These are phyloP conservation scores for Dermochelys coriacea DNA, from an alignment of 2,797 vertebrate genomes.

Conservation along the genomic window DNA sequence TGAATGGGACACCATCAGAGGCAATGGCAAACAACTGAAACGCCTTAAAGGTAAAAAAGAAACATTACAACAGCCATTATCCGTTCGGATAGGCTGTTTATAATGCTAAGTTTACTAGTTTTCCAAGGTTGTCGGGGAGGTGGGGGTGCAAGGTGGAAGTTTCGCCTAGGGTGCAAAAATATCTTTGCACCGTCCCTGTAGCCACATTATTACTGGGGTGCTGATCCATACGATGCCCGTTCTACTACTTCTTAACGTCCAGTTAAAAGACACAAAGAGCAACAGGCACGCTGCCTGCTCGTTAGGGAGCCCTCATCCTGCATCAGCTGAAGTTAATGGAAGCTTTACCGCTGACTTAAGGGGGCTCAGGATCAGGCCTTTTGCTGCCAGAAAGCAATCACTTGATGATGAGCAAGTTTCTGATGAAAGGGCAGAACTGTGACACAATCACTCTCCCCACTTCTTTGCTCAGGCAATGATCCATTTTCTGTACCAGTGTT, in stretches of 20 bases:
- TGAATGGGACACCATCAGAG: too few species aligned
- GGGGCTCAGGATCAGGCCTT: neutral
- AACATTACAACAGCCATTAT: too few species aligned
- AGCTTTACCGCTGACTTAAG: neutral
- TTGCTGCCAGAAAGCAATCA: neutral
- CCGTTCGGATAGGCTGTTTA: too few species aligned
- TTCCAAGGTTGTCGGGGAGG: too few species aligned
- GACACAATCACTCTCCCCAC: too few species aligned
- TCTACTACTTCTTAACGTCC: neutral
- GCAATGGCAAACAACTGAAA: too few species aligned
- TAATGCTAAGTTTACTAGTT: too few species aligned
- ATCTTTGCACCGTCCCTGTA: neutral
- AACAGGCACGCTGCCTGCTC: neutral
- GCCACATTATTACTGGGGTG: neutral
- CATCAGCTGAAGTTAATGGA: neutral
- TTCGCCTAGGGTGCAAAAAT: too few species aligned
- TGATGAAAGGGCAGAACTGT: neutral
- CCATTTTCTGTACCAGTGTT: neutral
- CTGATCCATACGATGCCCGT: neutral
- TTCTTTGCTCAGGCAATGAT: neutral
- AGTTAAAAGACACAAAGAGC: neutral
- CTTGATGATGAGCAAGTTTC: rapidly evolving
- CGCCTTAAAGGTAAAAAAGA: too few species aligned
- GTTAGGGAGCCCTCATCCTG: neutral
- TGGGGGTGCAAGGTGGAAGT: too few species aligned